Evolutionary conservation across 2,113 vertebrate species (phyloP), one percentile per base, ranked within the genome.

Genomic region (Ammodytes marinus): DNA sequence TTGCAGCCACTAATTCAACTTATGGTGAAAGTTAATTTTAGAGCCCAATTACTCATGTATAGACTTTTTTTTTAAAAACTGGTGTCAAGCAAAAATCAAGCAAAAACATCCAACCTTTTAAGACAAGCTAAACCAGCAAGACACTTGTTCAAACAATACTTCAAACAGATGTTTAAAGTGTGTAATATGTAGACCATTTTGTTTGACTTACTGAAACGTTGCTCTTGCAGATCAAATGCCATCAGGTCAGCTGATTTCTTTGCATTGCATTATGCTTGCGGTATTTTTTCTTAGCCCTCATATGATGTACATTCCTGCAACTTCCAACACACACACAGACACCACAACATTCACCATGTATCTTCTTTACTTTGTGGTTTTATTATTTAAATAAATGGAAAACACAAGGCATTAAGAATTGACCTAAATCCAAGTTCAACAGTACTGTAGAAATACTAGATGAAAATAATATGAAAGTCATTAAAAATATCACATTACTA

Each of bases 1-100:
- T 88, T 91, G 83, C 88, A 88, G 79, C 88, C 86, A 91, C 90
- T 95, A 91, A 93, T 95, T 93, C 69, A 94, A 89, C 67, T 86
- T 89, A 89, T 90, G 86, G 86, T 82, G 60, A 60, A 80, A 89
- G 89, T 90, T 88, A 86, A 93, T 91, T 90, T 84, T 80, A 79
- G 76, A 82, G 79, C 63, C 80, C 80, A 78, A 79, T 91, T 85
- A 92, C 80, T 87, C 87, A 91, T 88, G 81, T 75, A 50, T 77
- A 78, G 66, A 77, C 82, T 61, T 79, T 86, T 79, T 86, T 85
- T 89, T 86, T 46, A 79, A 76, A 58, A 77, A 6, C 50, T 83
- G 52, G 69, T 46, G 5, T 53, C 55, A 49, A 59, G 65, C 27
- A 7, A 50, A 5, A 64, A 67, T 27, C 27, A 27, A 27, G 27